Conservation (phyloP, 2,113 vertebrate genomes). For the Ranitomeya variabilis region DNA sequence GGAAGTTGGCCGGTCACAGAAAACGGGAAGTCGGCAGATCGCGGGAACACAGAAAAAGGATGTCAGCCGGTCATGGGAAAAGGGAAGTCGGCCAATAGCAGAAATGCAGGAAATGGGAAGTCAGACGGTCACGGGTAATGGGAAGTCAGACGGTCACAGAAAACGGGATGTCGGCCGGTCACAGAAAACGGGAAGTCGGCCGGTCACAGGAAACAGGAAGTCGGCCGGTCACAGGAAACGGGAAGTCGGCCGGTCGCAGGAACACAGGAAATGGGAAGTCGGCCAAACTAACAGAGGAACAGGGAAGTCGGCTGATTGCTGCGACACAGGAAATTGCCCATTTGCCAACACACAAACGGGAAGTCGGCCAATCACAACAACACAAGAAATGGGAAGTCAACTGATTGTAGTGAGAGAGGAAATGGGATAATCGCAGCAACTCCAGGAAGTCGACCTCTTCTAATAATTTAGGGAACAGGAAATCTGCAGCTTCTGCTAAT, state of each 20-base stretch:
- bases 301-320: background rate
- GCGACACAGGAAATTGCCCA: too few relatives aligned
- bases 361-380: too few relatives aligned
- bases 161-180: background rate
- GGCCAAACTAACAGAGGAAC: background rate
- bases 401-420: too few relatives aligned
- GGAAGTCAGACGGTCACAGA: too few relatives aligned
- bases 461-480: background rate
- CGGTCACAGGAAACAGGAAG: background rate
- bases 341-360: too few relatives aligned
- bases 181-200: background rate
- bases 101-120: background rate
- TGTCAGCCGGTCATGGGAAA: background rate
- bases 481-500: background rate
- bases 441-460: background rate
- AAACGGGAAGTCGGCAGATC: background rate
- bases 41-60: background rate
- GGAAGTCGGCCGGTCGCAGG: too few relatives aligned
- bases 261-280: background rate
- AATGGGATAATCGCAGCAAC: background rate
- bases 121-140: background rate
- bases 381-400: background rate
- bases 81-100: background rate
- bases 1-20: too few relatives aligned
- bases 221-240: background rate